A percentile compares a stretch with the other conserved stretches of the same genome.
phyloP scores from a whole-genome alignment of 2,113 vertebrate genomes.

The Paratilapia polleni region DNA sequence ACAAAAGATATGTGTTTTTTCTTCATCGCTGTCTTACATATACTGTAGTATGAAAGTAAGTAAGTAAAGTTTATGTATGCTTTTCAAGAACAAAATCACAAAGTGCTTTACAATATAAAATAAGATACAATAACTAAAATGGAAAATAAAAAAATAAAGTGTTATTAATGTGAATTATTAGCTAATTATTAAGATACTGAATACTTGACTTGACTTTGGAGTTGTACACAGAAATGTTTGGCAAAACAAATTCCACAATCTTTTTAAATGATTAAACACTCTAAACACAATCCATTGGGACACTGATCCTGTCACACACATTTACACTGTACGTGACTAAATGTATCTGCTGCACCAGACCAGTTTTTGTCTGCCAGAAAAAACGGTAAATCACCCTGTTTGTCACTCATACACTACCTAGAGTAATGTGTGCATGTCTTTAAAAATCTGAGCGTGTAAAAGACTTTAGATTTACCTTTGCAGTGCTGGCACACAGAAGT shows the following conservation, averaged over 20 bases:
- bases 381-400: not conserved
- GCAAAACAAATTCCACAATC: not conserved
- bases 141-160: no score
- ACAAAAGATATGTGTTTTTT: no score
- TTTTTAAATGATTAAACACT: not conserved
- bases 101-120: no score
- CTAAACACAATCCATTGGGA: not conserved
- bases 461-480: constrained; percentile 35
- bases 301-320: not conserved
- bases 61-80: no score
- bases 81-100: no score
- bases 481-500: constrained; percentile 25
- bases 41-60: no score
- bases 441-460: not conserved
- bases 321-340: not conserved
- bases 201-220: not conserved
- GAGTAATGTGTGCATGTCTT: not conserved
- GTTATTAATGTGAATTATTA: no score
- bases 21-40: no score
- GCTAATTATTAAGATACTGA: not conserved
- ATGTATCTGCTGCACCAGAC: not conserved
- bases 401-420: not conserved
- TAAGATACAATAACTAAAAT: no score
- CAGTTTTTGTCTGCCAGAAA: not conserved
- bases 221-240: not conserved